Percentiles rank a stretch among this genome's conserved stretches.
Evolutionary conservation across 2,888 invertebrate genomes (phyloP).

Genomic region (Synanthedon myopaeformis): DNA sequence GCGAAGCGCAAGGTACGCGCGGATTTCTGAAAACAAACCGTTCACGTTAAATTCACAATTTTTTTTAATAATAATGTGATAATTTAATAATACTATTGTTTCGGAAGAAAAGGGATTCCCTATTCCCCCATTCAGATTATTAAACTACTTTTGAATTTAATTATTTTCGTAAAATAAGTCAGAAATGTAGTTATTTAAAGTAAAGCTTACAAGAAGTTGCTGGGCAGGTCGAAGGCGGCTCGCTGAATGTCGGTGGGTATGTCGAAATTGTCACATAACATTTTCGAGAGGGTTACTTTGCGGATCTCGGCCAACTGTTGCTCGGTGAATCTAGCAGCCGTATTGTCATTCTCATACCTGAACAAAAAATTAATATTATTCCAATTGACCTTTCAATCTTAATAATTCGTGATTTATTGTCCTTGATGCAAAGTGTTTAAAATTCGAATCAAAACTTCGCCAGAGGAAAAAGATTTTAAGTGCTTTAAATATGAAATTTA

Average conservation of each 20-base stretch:
- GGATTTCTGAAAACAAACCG: constrained; percentile 75
- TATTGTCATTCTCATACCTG: constrained; percentile 89
- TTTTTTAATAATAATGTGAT: too few species aligned
- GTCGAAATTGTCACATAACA: constrained; percentile 92
- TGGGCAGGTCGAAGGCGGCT: constrained; percentile 90
- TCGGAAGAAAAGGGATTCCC: too few species aligned
- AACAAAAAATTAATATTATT: background rate
- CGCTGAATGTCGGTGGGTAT: constrained; percentile 87
- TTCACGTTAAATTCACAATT: too few species aligned
- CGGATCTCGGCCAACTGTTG: constrained; percentile 89
- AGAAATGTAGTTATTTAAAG: background rate
- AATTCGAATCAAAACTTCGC: too few species aligned
- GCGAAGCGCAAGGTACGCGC: constrained; percentile 83
- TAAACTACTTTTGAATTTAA: too few species aligned
- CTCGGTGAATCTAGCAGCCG: constrained; percentile 83
- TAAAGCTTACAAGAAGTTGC: constrained; percentile 81
- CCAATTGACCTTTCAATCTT: too few species aligned
- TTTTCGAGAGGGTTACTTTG: constrained; percentile 85
- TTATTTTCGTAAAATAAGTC: constrained; percentile 16
- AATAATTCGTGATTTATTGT: too few species aligned
- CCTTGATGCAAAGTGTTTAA: too few species aligned
- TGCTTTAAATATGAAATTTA: too few species aligned
- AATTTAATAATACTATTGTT: too few species aligned
- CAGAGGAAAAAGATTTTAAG: too few species aligned
- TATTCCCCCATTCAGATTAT: too few species aligned